Percentiles rank a stretch among this genome's conserved stretches.
These are phyloP conservation scores for Ormyrus rosae DNA, from an alignment of 2,888 invertebrate species.

Conservation along the genomic window DNA sequence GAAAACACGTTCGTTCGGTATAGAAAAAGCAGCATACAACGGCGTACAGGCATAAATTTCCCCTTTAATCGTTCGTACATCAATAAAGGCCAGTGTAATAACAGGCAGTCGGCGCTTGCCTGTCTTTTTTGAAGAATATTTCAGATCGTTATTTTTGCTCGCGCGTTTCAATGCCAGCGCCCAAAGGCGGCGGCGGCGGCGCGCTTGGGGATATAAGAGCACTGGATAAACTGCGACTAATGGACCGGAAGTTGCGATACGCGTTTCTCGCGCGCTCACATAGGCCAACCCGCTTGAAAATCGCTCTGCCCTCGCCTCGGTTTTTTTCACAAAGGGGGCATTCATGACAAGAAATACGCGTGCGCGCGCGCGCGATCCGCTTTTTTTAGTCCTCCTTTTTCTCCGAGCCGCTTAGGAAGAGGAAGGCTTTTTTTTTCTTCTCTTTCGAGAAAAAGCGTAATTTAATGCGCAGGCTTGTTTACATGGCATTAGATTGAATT, in stretches of 20 bases:
- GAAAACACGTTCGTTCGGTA: no score
- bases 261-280: slow-evolving; percentile 36
- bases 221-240: slow-evolving; percentile 61
- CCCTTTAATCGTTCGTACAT: slow-evolving; percentile 30
- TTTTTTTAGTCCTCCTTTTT: slow-evolving; percentile 32
- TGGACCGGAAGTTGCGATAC: slow-evolving; percentile 66
- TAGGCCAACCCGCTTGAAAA: slow-evolving; percentile 41
- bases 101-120: slow-evolving; percentile 10
- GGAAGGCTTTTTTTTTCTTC: not conserved
- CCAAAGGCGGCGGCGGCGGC: slow-evolving; percentile 6
- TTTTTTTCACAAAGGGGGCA: slow-evolving; percentile 36
- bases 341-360: slow-evolving; percentile 37
- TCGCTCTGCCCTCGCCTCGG: slow-evolving; percentile 42
- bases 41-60: slow-evolving; percentile 6
- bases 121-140: slow-evolving; percentile 37
- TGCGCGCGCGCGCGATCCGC: slow-evolving; percentile 45
- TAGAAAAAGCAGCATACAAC: no score
- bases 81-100: slow-evolving; percentile 40
- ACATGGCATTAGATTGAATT: not conserved
- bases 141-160: slow-evolving; percentile 52
- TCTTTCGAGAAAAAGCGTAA: slow-evolving; percentile 10
- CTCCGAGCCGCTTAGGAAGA: not conserved
- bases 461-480: not conserved
- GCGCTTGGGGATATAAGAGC: not conserved
- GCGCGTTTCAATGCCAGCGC: slow-evolving; percentile 44